A percentile compares a stretch with the other conserved stretches of the same genome.
Conservation (phyloP, 2,888 invertebrate species). For the Spilosoma lubricipeda region DNA sequence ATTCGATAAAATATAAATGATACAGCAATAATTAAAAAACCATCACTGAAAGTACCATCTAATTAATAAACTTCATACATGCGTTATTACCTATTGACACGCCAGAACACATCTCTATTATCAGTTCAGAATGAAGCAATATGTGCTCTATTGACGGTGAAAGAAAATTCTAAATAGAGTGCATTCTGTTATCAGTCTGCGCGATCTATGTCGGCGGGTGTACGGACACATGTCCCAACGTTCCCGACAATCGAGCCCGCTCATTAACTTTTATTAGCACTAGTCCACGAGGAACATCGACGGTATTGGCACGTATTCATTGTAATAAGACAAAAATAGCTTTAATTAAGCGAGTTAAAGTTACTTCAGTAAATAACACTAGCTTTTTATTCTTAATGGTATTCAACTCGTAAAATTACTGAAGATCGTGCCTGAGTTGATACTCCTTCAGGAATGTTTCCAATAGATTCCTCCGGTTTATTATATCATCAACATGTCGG, state of each 20-base stretch:
- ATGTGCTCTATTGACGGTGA: background rate
- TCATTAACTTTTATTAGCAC: constrained; percentile 79
- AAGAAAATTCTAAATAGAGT: constrained; percentile 27
- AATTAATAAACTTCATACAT: constrained; percentile 1
- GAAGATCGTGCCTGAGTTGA: too few relatives aligned
- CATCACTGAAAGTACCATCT: background rate
- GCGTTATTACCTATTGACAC: constrained; percentile 36
- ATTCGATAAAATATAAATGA: background rate
- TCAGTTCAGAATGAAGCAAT: background rate
- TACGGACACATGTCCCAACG: constrained; percentile 55
- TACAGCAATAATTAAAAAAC: background rate
- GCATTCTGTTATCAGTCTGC: constrained; percentile 34
- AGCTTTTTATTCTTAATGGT: too few relatives aligned
- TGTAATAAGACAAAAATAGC: constrained; percentile 32
- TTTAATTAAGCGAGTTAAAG: background rate
- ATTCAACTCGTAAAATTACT: too few relatives aligned
- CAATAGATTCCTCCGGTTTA: too few relatives aligned
- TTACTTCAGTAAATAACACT: too few relatives aligned
- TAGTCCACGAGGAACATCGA: constrained; percentile 60
- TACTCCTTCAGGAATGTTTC: too few relatives aligned
- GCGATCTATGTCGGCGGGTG: constrained; percentile 39
- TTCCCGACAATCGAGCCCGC: constrained; percentile 62
- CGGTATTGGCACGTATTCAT: constrained; percentile 53
- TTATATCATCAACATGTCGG: too few relatives aligned
- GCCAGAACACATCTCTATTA: constrained; percentile 1